Evolutionary conservation across 2,888 invertebrate genomes (phyloP), one percentile per base, ranked within the genome.

Genomic region (Petrolisthes manimaculis): DNA sequence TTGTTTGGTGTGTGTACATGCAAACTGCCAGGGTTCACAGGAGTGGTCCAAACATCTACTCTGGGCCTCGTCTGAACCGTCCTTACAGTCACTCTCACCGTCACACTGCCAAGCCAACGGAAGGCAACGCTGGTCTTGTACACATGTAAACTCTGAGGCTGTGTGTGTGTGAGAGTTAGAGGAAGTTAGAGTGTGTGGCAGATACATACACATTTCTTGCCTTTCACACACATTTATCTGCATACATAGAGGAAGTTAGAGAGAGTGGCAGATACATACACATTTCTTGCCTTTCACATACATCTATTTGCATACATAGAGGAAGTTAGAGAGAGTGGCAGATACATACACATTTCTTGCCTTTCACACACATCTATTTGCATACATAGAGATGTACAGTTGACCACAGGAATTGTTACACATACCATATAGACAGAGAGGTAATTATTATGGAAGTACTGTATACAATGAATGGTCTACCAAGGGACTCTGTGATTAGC

Each of bases 111-210:
- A 71, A 14, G 21, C n/a, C 14, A n/a, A 21, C 1, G 6, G 14
- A 21, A 71, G 14, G 21, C 71, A 71, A 37, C 37, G 37, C 37
- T 37, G 37, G 37, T 37, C 37, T 37, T 37, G 37, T 37, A 37
- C 93, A 92, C 96, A 96, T 87, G 93, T 93, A 92, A 95, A 95
- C 92, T 95, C 95, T 91, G 93, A 94, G 91, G 92, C 92, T 92
- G n/a, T 9, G 0, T 92, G n/a, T 9, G 0, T 21, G 37, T 0
- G 37, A 37, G 37, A 37, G 37, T 37, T 37, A 37, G 37, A 37
- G 37, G 2, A 37, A 37, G 3, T 18, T 67, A 14, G 14, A 67
- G 67, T 2, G 67, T 2, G 18, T 12, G 18, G 67, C 2, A 14
- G 18, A 67, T 12, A 3, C 18, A 18, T 67, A 14, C 37, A 37